A percentile compares a stretch with the other conserved stretches of the same genome.
Conservation (phyloP, 2,113 vertebrate species). For the Leuciscus idus region DNA sequence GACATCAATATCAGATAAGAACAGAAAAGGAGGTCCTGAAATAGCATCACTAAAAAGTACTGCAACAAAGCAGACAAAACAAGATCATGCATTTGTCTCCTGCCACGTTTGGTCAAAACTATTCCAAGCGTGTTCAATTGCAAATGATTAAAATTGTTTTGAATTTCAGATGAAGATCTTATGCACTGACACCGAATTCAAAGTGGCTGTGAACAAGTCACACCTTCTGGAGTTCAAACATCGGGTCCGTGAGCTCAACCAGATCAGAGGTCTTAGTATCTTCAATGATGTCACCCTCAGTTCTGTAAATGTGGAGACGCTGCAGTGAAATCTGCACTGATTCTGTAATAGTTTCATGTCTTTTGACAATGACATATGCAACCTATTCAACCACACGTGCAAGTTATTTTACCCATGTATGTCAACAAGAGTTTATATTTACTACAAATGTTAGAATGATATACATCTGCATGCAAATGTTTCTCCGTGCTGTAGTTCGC, state of each 20-base stretch:
- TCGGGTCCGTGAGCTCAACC: slow-evolving; percentile 54
- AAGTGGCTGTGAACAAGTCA: slow-evolving; percentile 56
- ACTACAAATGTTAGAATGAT: background rate
- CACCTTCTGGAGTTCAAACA: slow-evolving; percentile 63
- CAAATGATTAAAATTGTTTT: background rate
- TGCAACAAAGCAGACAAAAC: background rate
- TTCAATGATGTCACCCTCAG: slow-evolving; percentile 47
- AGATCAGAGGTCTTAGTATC: slow-evolving; percentile 53
- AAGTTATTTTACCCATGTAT: background rate
- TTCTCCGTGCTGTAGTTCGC: background rate
- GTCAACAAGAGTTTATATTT: background rate
- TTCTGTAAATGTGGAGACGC: slow-evolving; percentile 42
- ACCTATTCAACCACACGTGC: background rate
- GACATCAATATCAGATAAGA: background rate
- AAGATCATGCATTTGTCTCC: background rate
- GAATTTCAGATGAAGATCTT: slow-evolving; percentile 63
- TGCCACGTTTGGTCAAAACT: background rate
- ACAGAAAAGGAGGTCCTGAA: background rate
- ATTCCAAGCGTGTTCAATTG: background rate
- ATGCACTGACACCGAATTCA: slow-evolving; percentile 54
- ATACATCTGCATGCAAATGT: background rate
- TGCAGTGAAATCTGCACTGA: slow-evolving; percentile 39
- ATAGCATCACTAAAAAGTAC: background rate
- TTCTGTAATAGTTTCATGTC: background rate
- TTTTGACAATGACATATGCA: background rate